These are phyloP conservation scores for Manis pentadactyla DNA, from an alignment of 2,797 vertebrate species.

Conservation along the genomic window DNA sequence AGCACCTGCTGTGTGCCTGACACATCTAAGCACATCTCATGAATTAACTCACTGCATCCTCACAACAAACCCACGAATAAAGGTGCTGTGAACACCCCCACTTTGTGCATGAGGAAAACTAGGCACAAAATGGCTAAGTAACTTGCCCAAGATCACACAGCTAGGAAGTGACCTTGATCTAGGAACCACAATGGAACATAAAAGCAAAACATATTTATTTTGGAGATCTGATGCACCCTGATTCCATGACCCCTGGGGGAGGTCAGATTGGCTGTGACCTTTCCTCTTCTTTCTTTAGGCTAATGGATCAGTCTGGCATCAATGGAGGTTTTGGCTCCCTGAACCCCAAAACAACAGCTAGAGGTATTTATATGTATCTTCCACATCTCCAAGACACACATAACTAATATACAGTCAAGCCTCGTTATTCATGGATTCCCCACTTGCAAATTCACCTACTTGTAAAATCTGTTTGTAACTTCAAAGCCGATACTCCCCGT, in stretches of 20 bases:
- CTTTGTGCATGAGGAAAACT: not conserved
- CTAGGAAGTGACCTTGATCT: no score
- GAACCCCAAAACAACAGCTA: not conserved
- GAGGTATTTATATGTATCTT: not conserved
- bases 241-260: fast-evolving
- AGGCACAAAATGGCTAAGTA: not conserved
- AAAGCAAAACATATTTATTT: not conserved
- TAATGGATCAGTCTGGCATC: not conserved
- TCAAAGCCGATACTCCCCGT: not conserved
- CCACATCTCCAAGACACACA: not conserved
- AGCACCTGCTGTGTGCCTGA: fast-evolving
- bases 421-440: fast-evolving
- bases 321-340: not conserved
- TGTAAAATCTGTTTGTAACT: fast-evolving
- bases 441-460: fast-evolving
- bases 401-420: fast-evolving
- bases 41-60: not conserved
- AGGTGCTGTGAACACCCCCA: not conserved
- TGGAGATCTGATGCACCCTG: fast-evolving
- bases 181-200: fast-evolving
- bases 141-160: not conserved
- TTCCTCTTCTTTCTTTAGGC: not conserved
- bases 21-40: not conserved
- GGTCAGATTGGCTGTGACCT: not conserved
- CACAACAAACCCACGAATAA: not conserved